phyloP scores from a whole-genome alignment of 2,113 vertebrate species.

The Otocyon megalotis region DNA sequence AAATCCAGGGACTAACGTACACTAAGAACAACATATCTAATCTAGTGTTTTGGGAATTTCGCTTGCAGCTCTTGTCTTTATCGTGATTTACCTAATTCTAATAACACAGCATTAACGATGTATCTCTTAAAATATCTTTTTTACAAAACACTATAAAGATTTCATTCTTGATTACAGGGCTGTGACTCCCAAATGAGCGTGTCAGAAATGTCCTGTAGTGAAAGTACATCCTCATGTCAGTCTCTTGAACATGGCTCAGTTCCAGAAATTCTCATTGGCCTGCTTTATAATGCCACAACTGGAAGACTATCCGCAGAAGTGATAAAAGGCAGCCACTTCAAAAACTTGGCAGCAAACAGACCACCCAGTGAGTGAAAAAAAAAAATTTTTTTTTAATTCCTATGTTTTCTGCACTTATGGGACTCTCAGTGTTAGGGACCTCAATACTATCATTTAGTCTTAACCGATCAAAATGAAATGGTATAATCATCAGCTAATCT shows the following conservation, averaged over 20 bases:
- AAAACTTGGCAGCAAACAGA: constrained; percentile 97
- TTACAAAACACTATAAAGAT: constrained; percentile 61
- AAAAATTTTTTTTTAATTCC: constrained; percentile 77
- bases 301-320: constrained; percentile 98
- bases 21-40: constrained; percentile 48
- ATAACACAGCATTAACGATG: neutral
- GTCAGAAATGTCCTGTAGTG: constrained; percentile 96
- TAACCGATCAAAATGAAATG: constrained; percentile 82
- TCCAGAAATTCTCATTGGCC: constrained; percentile 97
- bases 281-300: constrained; percentile 98
- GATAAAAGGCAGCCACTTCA: constrained; percentile 99
- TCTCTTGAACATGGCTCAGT: constrained; percentile 94
- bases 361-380: constrained; percentile 97
- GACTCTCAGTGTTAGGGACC: constrained; percentile 69
- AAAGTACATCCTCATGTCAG: constrained; percentile 96
- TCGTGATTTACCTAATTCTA: constrained; percentile 38
- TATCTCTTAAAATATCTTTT: neutral
- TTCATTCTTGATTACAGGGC: constrained; percentile 88
- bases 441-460: constrained; percentile 84
- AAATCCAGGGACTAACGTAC: neutral
- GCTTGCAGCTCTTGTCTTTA: neutral
- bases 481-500: constrained; percentile 86
- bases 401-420: constrained; percentile 81
- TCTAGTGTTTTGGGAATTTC: neutral
- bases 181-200: constrained; percentile 96